phyloP scores from a whole-genome alignment of 2,888 invertebrate species.

The Oscheius onirici region DNA sequence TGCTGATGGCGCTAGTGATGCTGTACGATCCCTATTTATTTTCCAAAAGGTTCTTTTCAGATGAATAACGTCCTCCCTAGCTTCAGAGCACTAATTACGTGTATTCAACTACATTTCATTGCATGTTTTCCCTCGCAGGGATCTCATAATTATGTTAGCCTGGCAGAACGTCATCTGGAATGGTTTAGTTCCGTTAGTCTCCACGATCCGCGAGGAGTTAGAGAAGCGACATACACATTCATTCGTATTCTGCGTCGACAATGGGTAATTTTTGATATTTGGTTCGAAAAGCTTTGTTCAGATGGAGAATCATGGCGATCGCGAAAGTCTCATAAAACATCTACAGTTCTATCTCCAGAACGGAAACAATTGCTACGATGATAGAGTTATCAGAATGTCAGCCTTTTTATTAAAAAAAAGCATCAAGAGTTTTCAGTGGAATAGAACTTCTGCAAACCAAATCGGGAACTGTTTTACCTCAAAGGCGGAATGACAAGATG shows the following conservation, averaged over 20 bases:
- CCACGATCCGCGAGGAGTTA: neutral
- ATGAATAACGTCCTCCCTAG: no score
- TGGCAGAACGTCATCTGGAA: no score
- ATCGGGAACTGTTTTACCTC: conserved; percentile 1
- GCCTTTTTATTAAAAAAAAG: neutral
- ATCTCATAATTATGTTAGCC: no score
- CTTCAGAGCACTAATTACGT: no score
- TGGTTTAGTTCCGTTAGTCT: neutral
- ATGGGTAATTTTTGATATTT: neutral
- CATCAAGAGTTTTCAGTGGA: conserved; percentile 1
- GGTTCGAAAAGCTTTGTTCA: neutral
- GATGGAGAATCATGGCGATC: neutral
- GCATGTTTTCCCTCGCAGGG: no score
- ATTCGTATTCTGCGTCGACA: neutral
- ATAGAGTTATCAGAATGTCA: conserved; percentile 1
- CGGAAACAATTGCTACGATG: neutral
- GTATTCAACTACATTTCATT: no score
- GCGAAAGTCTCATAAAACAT: neutral
- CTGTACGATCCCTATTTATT: no score
- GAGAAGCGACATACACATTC: neutral
- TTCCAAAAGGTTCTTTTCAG: no score
- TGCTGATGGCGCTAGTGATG: no score
- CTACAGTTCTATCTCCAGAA: neutral
- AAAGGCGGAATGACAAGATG: neutral
- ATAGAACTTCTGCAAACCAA: neutral